These are phyloP conservation scores for Nemopilema nomurai DNA, from an alignment of 30 jellyfish, hydroid and myxozoan genomes.

Conservation along the genomic window DNA sequence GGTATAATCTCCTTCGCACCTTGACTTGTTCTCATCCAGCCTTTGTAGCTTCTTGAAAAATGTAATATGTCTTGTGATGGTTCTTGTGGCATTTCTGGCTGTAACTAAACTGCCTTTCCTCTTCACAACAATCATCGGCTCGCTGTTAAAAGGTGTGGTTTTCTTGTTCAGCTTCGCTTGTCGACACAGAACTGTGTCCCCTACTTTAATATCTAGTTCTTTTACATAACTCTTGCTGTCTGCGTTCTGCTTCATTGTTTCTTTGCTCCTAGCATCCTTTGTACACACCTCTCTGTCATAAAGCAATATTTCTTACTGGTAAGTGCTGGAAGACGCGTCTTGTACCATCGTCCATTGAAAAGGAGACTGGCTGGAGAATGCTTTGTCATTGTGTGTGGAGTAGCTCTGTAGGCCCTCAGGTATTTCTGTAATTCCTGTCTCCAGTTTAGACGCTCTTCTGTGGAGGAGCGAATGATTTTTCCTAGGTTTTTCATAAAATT, in stretches of 20 bases:
- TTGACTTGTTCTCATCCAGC: conserved; percentile 13
- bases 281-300: neutral
- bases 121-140: conserved; percentile 15
- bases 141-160: conserved; percentile 24
- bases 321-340: conserved; percentile 5
- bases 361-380: conserved; percentile 24
- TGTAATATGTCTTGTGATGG: conserved; percentile 23
- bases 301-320: neutral
- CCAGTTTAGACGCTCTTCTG: conserved; percentile 38
- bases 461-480: conserved; percentile 42
- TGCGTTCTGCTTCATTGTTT: conserved; percentile 32
- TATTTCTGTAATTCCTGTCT: conserved; percentile 30
- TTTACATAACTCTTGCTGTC: conserved; percentile 13
- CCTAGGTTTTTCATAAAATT: conserved; percentile 14
- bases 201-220: conserved; percentile 9
- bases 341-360: conserved; percentile 48
- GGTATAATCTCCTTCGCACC: conserved; percentile 9
- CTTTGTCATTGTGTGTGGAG: conserved; percentile 9
- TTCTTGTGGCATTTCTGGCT: conserved; percentile 26
- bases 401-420: conserved; percentile 33
- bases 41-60: conserved; percentile 23
- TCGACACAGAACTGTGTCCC: conserved; percentile 15
- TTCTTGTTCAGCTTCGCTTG: conserved; percentile 27
- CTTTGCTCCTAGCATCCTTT: conserved; percentile 2
- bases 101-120: conserved; percentile 16